Conservation (phyloP, 1,140 invertebrate genomes). For the Aphis gossypii region DNA sequence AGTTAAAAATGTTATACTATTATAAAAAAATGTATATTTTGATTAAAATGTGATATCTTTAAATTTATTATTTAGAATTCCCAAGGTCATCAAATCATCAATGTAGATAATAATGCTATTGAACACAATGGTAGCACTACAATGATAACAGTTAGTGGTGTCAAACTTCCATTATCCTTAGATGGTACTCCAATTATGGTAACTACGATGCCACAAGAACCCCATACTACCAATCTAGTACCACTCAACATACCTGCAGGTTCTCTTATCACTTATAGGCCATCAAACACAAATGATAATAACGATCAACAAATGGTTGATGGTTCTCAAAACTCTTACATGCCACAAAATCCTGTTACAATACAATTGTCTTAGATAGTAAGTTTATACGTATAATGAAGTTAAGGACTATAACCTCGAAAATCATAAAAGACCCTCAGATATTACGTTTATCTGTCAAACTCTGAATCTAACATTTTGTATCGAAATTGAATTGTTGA, state of each 20-base stretch:
- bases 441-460: background rate
- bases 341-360: slow-evolving; percentile 37
- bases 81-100: slow-evolving; percentile 42
- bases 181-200: slow-evolving; percentile 50
- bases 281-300: slow-evolving; percentile 38
- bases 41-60: background rate
- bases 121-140: slow-evolving; percentile 26
- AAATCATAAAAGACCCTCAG: background rate
- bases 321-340: slow-evolving; percentile 14
- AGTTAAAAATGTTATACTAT: no score
- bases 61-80: slow-evolving; percentile 23
- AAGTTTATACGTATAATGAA: background rate
- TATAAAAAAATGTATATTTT: background rate
- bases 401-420: background rate
- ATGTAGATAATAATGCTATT: slow-evolving; percentile 34
- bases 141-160: slow-evolving; percentile 53
- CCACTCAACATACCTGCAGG: background rate
- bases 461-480: background rate
- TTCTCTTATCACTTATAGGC: slow-evolving; percentile 29
- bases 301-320: slow-evolving; percentile 44
- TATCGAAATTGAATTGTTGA: background rate
- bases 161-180: slow-evolving; percentile 53
- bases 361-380: slow-evolving; percentile 45
- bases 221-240: slow-evolving; percentile 19
- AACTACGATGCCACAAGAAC: slow-evolving; percentile 14